phyloP scores from a whole-genome alignment of 2,113 vertebrate genomes.

The Dipodomys spectabilis region DNA sequence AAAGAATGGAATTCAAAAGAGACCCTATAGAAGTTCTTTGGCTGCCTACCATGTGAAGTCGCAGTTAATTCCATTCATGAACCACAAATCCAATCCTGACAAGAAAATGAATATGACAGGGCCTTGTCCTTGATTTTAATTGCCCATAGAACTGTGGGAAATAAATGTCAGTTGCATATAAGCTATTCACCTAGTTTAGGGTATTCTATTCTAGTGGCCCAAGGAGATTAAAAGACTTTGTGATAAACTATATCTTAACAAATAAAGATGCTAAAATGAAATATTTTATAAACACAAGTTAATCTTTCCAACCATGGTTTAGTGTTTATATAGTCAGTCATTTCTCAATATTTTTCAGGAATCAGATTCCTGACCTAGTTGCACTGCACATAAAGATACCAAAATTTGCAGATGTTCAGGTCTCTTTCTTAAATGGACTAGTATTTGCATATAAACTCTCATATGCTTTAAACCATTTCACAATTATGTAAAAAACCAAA shows the following conservation, averaged over 20 bases:
- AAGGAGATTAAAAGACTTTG: not conserved
- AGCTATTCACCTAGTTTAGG: not conserved
- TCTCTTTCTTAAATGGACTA: not conserved
- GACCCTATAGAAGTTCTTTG: not conserved
- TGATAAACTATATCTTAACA: not conserved
- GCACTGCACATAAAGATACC: not conserved
- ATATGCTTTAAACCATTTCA: not conserved
- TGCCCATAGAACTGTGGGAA: not conserved
- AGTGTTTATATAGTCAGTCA: not conserved
- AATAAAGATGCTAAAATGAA: not conserved
- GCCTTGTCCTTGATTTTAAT: not conserved
- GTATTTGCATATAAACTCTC: not conserved
- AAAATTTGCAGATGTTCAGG: not conserved
- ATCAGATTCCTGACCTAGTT: too few relatives aligned
- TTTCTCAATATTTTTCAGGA: not conserved
- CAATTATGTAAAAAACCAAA: too few relatives aligned
- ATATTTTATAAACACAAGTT: not conserved
- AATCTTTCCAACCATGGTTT: not conserved
- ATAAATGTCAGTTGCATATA: not conserved
- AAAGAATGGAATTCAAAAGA: not conserved
- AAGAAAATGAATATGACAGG: too few relatives aligned
- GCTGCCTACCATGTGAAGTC: too few relatives aligned
- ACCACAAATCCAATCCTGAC: not conserved
- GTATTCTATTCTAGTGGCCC: not conserved
- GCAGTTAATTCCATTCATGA: not conserved